phyloP scores from a whole-genome alignment of 2,113 vertebrate genomes.

The Pithys albifrons region DNA sequence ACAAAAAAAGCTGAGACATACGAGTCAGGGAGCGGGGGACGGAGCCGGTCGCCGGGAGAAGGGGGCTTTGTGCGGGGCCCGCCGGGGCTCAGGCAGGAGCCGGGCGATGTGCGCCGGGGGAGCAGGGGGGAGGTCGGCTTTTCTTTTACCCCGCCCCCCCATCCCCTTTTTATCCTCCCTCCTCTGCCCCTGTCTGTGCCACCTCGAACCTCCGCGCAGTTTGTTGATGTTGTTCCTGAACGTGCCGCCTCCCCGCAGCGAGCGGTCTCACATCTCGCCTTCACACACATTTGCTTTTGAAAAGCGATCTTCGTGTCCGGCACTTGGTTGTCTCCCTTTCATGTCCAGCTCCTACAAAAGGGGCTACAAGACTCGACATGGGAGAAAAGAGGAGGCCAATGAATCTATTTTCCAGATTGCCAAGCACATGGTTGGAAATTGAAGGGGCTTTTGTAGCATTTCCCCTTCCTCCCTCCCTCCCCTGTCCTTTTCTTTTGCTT shows the following conservation, averaged over 20 bases:
- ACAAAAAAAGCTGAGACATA: background rate
- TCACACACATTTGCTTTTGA: slow-evolving; percentile 85
- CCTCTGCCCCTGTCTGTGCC: slow-evolving; percentile 69
- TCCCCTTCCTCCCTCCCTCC: slow-evolving; percentile 51
- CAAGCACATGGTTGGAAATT: slow-evolving; percentile 83
- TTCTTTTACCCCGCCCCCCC: background rate
- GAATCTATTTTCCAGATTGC: slow-evolving; percentile 87
- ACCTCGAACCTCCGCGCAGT: slow-evolving; percentile 80
- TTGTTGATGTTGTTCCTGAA: slow-evolving; percentile 88
- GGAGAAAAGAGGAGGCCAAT: slow-evolving; percentile 80
- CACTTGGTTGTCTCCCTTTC: slow-evolving; percentile 85
- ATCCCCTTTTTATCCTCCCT: slow-evolving; percentile 61
- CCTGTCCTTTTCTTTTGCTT: slow-evolving; percentile 77
- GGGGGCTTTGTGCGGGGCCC: slow-evolving; percentile 13
- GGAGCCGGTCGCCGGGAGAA: background rate
- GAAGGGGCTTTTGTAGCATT: slow-evolving; percentile 74
- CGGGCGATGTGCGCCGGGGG: background rate
- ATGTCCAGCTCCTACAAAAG: slow-evolving; percentile 81
- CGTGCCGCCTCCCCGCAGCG: slow-evolving; percentile 80
- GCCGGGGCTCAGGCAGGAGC: background rate
- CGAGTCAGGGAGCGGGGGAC: background rate
- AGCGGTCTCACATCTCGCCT: slow-evolving; percentile 80
- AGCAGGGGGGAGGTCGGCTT: background rate
- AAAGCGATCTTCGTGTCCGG: slow-evolving; percentile 88
- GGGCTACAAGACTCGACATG: slow-evolving; percentile 80